phyloP scores from a whole-genome alignment of 2,113 vertebrate genomes.

The Romanogobio albipinnatus region DNA sequence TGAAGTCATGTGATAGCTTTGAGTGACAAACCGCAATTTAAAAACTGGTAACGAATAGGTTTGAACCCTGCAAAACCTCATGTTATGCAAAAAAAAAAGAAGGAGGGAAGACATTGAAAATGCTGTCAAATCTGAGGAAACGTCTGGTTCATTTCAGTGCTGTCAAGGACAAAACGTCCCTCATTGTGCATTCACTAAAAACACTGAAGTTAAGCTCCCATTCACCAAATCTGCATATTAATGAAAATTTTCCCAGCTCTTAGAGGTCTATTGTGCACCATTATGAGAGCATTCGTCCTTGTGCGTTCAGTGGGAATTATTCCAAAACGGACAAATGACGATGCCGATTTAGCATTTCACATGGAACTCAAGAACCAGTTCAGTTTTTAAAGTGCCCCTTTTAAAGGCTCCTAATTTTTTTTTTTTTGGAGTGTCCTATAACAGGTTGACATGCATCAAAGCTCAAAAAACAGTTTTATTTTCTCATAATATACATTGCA shows the following conservation, averaged over 20 bases:
- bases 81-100: not conserved
- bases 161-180: slow-evolving; percentile 32
- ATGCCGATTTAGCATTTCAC: not conserved
- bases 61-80: not conserved
- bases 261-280: slow-evolving; percentile 13
- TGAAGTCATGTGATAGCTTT: not conserved
- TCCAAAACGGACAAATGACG: not conserved
- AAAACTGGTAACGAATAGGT: not conserved
- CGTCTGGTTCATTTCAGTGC: slow-evolving; percentile 35
- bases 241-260: not conserved
- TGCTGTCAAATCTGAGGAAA: slow-evolving; percentile 31
- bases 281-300: not conserved
- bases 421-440: no score
- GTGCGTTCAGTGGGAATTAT: not conserved
- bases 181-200: slow-evolving; percentile 31
- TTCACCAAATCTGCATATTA: slow-evolving; percentile 35
- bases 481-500: no score
- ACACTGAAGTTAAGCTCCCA: not conserved
- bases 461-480: no score
- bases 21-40: not conserved
- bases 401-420: no score
- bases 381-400: no score
- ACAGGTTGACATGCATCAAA: no score
- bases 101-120: not conserved
- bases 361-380: not conserved